Evolutionary conservation across 2,113 vertebrate genomes (phyloP).

Genomic region (Pangasianodon hypophthalmus): DNA sequence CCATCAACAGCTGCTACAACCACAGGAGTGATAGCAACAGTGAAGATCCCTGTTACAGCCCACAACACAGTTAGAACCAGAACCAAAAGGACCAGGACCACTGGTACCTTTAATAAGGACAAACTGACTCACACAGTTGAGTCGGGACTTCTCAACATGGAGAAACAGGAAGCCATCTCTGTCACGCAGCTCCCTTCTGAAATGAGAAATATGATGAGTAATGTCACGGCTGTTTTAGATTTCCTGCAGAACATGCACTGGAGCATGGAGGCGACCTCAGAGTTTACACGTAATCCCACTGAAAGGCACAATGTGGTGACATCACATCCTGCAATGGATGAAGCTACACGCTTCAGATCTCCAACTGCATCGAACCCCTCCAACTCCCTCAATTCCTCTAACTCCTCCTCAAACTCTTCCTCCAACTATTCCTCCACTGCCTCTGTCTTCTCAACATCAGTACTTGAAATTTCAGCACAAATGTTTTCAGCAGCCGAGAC

Average conservation of each 20-base stretch:
- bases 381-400: background rate
- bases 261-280: background rate
- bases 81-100: slow-evolving; percentile 45
- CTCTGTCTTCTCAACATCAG: background rate
- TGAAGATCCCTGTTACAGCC: background rate
- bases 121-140: background rate
- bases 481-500: background rate
- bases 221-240: background rate
- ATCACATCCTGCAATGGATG: background rate
- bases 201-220: background rate
- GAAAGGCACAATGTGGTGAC: background rate
- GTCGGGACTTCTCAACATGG: background rate
- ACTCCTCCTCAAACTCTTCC: background rate
- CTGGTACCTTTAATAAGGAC: background rate
- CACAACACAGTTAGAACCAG: slow-evolving; percentile 31
- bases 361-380: background rate
- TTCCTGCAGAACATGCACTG: background rate
- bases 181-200: background rate
- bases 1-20: slow-evolving; percentile 34
- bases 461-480: background rate
- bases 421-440: background rate
- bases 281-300: background rate
- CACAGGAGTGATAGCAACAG: slow-evolving; percentile 4
- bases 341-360: background rate
- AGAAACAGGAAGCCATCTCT: slow-evolving; percentile 2